Conservation (phyloP, 2,797 vertebrate genomes). For the Acanthurus lineatus region DNA sequence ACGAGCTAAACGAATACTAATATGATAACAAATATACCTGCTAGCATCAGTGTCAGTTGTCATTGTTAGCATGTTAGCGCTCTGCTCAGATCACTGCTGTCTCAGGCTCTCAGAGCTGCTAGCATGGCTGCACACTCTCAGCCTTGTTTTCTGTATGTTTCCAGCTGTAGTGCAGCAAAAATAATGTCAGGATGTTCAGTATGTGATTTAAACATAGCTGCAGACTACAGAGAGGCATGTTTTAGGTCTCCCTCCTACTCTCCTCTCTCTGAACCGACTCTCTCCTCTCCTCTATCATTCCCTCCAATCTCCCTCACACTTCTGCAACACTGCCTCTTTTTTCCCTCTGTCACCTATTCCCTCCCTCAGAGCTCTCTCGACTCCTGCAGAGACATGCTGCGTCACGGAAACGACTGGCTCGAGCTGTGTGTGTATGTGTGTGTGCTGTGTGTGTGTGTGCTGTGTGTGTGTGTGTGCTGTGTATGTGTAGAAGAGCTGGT, state of each 20-base stretch:
- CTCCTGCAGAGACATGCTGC: conserved; percentile 79
- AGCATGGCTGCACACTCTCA: background rate
- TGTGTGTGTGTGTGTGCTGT: conserved; percentile 27
- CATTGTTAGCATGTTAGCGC: background rate
- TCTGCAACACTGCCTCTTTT: conserved; percentile 36
- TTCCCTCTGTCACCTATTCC: conserved; percentile 66
- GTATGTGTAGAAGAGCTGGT: conserved; percentile 49
- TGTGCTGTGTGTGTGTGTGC: conserved; percentile 21
- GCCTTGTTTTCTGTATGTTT: background rate
- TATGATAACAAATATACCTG: background rate
- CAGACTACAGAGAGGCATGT: background rate
- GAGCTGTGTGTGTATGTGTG: conserved; percentile 14
- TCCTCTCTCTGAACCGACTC: conserved; percentile 38
- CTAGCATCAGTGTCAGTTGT: background rate
- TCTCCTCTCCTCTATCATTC: conserved; percentile 33
- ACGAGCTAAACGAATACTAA: background rate
- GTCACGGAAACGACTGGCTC: conserved; percentile 77
- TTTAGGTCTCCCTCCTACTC: conserved; percentile 19
- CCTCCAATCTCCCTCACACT: conserved; percentile 51
- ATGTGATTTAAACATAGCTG: conserved; percentile 3
- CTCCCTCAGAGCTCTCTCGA: conserved; percentile 63
- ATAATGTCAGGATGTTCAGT: background rate
- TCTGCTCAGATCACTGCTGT: background rate
- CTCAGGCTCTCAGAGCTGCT: background rate
- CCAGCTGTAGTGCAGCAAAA: background rate